Percentiles rank a stretch among this genome's conserved stretches.
Conservation (phyloP, 2,888 invertebrate species). For the Ormia ochracea region DNA sequence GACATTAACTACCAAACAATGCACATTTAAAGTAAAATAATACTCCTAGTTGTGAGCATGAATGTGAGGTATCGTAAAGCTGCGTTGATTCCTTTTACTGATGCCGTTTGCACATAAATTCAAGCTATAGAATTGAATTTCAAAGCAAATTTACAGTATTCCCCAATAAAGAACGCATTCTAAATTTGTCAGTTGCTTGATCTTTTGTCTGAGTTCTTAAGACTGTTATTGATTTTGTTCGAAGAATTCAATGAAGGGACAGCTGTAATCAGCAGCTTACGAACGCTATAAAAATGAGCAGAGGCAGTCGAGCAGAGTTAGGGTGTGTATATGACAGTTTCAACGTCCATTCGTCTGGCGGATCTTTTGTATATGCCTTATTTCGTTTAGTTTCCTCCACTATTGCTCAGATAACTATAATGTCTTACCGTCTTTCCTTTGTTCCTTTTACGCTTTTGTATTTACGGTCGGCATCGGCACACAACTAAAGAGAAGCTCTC, state of each 20-base stretch:
- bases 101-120: background rate
- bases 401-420: slow-evolving; percentile 45
- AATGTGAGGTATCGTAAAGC: background rate
- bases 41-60: slow-evolving; percentile 20
- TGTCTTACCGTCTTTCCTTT: slow-evolving; percentile 48
- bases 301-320: background rate
- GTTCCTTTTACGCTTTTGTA: slow-evolving; percentile 4
- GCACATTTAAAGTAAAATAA: slow-evolving; percentile 59
- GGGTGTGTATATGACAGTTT: slow-evolving; percentile 7
- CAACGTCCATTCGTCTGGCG: slow-evolving; percentile 53
- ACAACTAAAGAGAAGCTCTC: slow-evolving; percentile 51
- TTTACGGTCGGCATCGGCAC: slow-evolving; percentile 42
- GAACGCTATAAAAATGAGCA: background rate
- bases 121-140: background rate
- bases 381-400: slow-evolving; percentile 17
- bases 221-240: slow-evolving; percentile 4
- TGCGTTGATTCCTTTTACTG: slow-evolving; percentile 2
- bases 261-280: slow-evolving; percentile 28
- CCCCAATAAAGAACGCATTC: background rate
- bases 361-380: slow-evolving; percentile 46
- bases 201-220: background rate
- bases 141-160: slow-evolving; percentile 1
- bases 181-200: background rate
- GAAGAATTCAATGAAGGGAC: slow-evolving; percentile 13
- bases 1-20: slow-evolving; percentile 66